Evolutionary conservation across 2,113 vertebrate genomes (phyloP).

Genomic region (Okapia johnstoni): DNA sequence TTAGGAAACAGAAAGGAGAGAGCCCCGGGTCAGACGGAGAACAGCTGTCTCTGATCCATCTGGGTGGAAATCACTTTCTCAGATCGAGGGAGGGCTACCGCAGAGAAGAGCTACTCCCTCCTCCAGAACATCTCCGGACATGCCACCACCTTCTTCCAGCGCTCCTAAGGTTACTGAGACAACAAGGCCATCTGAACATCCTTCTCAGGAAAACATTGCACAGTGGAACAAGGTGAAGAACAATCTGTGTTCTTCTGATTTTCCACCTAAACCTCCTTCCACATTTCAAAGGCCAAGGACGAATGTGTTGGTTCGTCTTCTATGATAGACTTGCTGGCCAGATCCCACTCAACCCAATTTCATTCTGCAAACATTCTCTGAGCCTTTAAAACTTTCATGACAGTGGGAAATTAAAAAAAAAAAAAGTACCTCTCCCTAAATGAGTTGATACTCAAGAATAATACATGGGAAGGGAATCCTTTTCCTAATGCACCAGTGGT

Average conservation of each 20-base stretch:
- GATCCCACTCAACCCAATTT: neutral
- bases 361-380: neutral
- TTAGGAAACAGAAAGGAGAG: neutral
- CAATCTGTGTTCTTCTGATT: neutral
- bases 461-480: neutral
- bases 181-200: neutral
- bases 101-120: neutral
- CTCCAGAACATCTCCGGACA: neutral
- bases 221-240: too few species aligned
- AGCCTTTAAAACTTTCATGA: neutral
- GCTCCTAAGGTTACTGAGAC: neutral
- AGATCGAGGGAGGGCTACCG: neutral
- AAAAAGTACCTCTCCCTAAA: neutral
- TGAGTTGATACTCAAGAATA: neutral
- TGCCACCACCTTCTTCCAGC: neutral
- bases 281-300: neutral
- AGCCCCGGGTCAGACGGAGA: accelerated
- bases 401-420: neutral
- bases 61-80: constrained; percentile 53
- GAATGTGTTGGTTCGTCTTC: neutral
- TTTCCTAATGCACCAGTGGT: neutral
- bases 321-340: neutral
- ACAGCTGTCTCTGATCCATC: neutral
- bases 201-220: neutral
- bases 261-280: neutral